phyloP scores from a whole-genome alignment of 2,797 vertebrate species.

The Neosilurus mollespiculum region DNA sequence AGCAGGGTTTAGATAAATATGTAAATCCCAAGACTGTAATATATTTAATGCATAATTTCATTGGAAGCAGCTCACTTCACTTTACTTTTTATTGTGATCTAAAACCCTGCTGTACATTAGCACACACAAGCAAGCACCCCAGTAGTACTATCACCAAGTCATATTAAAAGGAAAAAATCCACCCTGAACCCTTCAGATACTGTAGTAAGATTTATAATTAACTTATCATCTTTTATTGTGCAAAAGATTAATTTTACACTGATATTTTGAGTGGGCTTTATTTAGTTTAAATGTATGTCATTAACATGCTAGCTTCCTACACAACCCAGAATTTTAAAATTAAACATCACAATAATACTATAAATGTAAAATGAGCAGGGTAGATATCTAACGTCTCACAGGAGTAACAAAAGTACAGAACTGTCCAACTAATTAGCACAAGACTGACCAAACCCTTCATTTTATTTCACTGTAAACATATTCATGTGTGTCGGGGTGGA shows the following conservation, averaged over 20 bases:
- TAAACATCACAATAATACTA: not conserved
- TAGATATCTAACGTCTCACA: not conserved
- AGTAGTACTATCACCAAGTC: not conserved
- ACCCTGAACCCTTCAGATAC: not conserved
- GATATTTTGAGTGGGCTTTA: not conserved
- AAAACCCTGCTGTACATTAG: not conserved
- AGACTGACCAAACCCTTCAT: not conserved
- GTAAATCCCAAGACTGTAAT: not conserved
- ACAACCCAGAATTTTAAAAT: not conserved
- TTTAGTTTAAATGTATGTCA: not conserved
- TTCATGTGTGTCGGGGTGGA: not conserved
- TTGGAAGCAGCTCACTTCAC: too few species aligned
- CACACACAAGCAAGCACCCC: not conserved
- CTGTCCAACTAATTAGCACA: not conserved
- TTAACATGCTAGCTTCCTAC: not conserved
- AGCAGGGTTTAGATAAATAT: not conserved
- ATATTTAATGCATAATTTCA: not conserved
- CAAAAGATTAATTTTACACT: not conserved
- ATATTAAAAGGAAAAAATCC: conserved; percentile 1
- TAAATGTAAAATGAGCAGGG: not conserved
- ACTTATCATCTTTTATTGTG: not conserved
- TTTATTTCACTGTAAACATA: not conserved
- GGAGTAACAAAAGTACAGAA: not conserved
- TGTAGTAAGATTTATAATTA: not conserved
- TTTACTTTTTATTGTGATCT: not conserved